Conservation (phyloP, 2,797 vertebrate genomes). For the Ceryle rudis region DNA sequence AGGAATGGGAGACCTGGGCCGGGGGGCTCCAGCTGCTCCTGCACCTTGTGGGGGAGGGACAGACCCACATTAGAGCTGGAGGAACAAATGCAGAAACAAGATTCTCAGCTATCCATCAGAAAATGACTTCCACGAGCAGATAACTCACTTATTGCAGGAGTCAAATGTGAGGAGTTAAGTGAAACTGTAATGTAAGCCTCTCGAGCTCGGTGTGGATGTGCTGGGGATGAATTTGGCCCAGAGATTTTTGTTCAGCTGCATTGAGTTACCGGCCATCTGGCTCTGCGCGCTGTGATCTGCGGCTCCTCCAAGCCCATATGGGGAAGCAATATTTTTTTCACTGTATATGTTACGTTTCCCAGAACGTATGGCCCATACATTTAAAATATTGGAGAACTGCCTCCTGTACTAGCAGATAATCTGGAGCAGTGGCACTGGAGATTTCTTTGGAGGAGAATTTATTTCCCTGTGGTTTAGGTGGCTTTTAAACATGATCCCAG, state of each 20-base stretch:
- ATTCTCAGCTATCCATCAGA: background rate
- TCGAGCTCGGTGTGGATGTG: background rate
- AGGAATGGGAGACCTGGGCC: background rate
- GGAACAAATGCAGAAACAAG: background rate
- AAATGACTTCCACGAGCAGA: background rate
- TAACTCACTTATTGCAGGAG: background rate
- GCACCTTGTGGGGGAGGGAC: background rate
- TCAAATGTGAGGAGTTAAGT: background rate
- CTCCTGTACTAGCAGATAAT: conserved; percentile 35
- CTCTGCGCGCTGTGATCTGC: background rate
- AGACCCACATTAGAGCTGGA: fast-evolving
- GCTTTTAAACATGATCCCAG: background rate
- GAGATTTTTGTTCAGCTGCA: conserved; percentile 50
- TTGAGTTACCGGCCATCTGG: conserved; percentile 68
- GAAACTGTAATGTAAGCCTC: background rate
- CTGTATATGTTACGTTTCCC: conserved; percentile 41
- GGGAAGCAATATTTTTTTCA: conserved; percentile 56
- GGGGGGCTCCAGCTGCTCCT: background rate
- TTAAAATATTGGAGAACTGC: conserved; percentile 39
- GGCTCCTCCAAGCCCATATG: conserved; percentile 51
- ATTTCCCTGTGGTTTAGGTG: background rate
- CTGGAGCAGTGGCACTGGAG: background rate
- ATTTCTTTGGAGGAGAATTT: background rate
- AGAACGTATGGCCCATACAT: conserved; percentile 59
- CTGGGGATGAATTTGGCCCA: conserved; percentile 31